Percentiles rank a stretch among this genome's conserved stretches.
Evolutionary conservation across 2,888 invertebrate species (phyloP).

Genomic region (Hirtodrosophila alboralis): DNA sequence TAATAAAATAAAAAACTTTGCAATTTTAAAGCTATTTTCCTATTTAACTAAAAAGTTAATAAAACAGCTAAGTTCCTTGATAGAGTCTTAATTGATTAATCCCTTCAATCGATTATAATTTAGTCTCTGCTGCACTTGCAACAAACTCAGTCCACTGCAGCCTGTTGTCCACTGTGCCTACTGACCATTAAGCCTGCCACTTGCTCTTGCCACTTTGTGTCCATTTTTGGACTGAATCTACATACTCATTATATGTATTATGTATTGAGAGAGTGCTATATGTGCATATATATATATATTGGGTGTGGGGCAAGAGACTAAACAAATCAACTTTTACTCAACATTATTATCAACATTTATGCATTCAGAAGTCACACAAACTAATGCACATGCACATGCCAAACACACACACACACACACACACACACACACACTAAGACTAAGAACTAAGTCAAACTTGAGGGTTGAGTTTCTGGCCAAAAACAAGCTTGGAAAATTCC

Average conservation of each 20-base stretch:
- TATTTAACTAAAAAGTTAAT: too few species aligned
- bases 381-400: conserved; percentile 30
- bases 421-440: conserved; percentile 24
- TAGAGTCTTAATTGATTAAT: too few species aligned
- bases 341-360: conserved; percentile 81
- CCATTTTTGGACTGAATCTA: conserved; percentile 36
- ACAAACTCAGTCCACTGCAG: too few species aligned
- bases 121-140: background rate
- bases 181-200: conserved; percentile 3
- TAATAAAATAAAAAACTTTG: too few species aligned
- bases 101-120: too few species aligned
- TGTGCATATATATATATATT: conserved; percentile 61
- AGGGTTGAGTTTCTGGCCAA: conserved; percentile 52
- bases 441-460: conserved; percentile 56
- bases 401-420: conserved; percentile 31
- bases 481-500: conserved; percentile 45
- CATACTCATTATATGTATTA: conserved; percentile 75
- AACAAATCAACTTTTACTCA: conserved; percentile 80
- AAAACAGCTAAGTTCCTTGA: too few species aligned
- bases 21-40: too few species aligned
- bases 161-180: conserved; percentile 31
- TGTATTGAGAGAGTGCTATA: conserved; percentile 62
- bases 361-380: conserved; percentile 74
- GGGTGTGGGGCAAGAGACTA: conserved; percentile 60
- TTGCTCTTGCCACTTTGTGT: conserved; percentile 2